Evolutionary conservation across 2,797 vertebrate species (phyloP).

Genomic region (Eptatretus atami): DNA sequence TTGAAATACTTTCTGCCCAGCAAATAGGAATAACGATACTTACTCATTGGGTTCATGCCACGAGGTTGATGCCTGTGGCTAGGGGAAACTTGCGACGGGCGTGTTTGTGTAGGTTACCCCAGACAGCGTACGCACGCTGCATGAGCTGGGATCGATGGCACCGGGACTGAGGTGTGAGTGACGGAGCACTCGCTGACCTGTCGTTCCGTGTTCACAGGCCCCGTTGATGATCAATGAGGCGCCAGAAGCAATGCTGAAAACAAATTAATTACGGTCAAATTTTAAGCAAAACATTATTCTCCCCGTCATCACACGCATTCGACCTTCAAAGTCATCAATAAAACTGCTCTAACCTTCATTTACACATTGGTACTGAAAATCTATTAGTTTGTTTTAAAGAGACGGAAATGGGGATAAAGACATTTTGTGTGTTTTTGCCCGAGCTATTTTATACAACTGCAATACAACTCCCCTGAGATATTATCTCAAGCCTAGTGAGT

Average conservation of each 20-base stretch:
- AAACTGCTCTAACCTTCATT: neutral
- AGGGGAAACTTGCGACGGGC: neutral
- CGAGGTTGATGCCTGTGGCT: neutral
- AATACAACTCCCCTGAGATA: too few relatives aligned
- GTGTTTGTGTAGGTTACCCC: constrained; percentile 36
- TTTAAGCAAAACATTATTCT: neutral
- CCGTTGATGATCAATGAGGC: constrained; percentile 38
- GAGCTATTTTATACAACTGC: too few relatives aligned
- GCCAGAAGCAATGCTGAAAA: constrained; percentile 40
- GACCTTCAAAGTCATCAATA: neutral
- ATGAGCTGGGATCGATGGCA: constrained; percentile 92
- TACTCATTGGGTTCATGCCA: neutral
- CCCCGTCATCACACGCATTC: neutral
- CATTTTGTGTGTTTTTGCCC: too few relatives aligned
- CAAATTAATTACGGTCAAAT: too few relatives aligned
- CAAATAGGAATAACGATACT: neutral
- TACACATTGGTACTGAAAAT: too few relatives aligned
- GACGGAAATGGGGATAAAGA: too few relatives aligned
- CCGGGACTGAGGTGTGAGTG: constrained; percentile 40
- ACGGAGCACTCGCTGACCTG: constrained; percentile 39
- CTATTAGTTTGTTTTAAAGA: too few relatives aligned
- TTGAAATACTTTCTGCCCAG: too few relatives aligned
- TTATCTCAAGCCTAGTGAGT: too few relatives aligned
- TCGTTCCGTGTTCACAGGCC: constrained; percentile 36
- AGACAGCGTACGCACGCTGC: constrained; percentile 71